Evolutionary conservation across 1,140 invertebrate genomes (phyloP).

Genomic region (Drosophila ironensis): DNA sequence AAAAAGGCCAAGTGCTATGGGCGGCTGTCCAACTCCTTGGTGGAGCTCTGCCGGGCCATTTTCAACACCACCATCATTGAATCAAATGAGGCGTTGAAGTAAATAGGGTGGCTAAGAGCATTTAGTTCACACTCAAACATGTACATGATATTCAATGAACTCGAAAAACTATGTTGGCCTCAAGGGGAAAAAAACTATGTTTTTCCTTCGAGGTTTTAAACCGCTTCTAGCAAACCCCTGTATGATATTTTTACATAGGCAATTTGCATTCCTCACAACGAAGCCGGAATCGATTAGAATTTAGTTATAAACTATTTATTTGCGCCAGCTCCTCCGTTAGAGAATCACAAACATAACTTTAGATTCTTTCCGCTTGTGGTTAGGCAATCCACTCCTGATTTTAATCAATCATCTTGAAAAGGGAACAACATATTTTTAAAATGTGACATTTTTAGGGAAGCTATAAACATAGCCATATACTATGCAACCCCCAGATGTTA

Average conservation of each 20-base stretch:
- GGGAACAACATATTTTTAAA: conserved; percentile 14
- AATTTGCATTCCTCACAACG: conserved; percentile 50
- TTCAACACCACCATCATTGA: conserved; percentile 80
- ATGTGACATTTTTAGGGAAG: conserved; percentile 73
- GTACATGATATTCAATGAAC: conserved; percentile 41
- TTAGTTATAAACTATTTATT: conserved; percentile 57
- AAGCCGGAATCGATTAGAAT: conserved; percentile 29
- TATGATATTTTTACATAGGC: conserved; percentile 54
- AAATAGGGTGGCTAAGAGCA: conserved; percentile 25
- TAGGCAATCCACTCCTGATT: neutral
- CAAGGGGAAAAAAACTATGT: neutral
- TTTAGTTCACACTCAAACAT: conserved; percentile 37
- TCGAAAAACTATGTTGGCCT: neutral
- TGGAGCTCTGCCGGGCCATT: conserved; percentile 71
- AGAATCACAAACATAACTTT: too few relatives aligned
- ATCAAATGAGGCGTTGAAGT: conserved; percentile 59
- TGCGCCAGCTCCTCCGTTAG: conserved; percentile 20
- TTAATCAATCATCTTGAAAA: conserved; percentile 12
- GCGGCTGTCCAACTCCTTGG: conserved; percentile 57
- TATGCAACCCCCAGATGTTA: conserved; percentile 4
- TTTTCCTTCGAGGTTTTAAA: conserved; percentile 2
- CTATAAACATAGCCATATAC: conserved; percentile 14
- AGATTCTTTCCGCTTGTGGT: conserved; percentile 2
- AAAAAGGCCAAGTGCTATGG: conserved; percentile 85
- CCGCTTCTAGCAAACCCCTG: conserved; percentile 17